Evolutionary conservation across 1,140 invertebrate species (phyloP).

Genomic region (Lethrus apterus): DNA sequence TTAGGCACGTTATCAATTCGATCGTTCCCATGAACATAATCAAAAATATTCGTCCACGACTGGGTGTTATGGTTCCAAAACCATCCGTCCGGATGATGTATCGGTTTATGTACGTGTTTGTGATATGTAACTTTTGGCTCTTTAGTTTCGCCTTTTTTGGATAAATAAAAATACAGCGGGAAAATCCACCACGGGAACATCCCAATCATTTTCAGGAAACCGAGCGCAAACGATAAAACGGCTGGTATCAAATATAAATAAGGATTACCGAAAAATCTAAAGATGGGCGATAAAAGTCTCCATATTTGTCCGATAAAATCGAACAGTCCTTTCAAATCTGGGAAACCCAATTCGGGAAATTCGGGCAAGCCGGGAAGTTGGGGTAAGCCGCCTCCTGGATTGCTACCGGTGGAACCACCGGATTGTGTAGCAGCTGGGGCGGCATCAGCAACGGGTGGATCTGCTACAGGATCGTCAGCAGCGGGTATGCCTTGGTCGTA

Average conservation of each 20-base stretch:
- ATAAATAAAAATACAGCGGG: constrained; percentile 26
- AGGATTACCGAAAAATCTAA: constrained; percentile 29
- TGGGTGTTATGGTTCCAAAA: constrained; percentile 38
- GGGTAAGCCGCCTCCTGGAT: constrained; percentile 20
- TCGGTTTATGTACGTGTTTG: constrained; percentile 35
- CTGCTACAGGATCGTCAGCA: constrained; percentile 16
- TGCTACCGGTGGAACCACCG: constrained; percentile 25
- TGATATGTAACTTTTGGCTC: constrained; percentile 25
- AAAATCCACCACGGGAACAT: constrained; percentile 14
- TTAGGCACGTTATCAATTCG: not conserved
- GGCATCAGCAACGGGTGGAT: constrained; percentile 6
- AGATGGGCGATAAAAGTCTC: constrained; percentile 20
- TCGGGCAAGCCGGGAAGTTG: constrained; percentile 21
- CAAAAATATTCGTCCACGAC: constrained; percentile 34
- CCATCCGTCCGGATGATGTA: constrained; percentile 37
- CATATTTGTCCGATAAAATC: constrained; percentile 28
- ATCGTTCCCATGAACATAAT: constrained; percentile 16
- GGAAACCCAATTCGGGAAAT: constrained; percentile 17
- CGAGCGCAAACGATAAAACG: constrained; percentile 27
- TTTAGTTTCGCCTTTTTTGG: constrained; percentile 1
- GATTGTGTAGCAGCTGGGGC: constrained; percentile 5
- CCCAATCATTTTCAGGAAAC: constrained; percentile 19
- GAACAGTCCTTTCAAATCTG: constrained; percentile 32
- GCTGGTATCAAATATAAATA: constrained; percentile 33
- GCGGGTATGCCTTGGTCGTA: constrained; percentile 7